These are phyloP conservation scores for Pomacea canaliculata DNA, from an alignment of 2,888 invertebrate genomes.

Conservation along the genomic window DNA sequence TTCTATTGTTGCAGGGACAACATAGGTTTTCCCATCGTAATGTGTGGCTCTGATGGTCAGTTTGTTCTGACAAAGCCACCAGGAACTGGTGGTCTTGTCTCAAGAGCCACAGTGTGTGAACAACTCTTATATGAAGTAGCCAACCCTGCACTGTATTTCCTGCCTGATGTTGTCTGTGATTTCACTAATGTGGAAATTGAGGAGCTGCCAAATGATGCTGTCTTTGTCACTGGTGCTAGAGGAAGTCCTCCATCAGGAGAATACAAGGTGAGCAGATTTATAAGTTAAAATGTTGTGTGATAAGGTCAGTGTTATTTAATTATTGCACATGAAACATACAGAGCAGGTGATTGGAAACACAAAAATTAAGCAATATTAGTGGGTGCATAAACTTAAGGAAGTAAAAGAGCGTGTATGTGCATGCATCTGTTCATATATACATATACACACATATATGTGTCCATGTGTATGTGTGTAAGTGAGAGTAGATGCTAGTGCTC, in stretches of 20 bases:
- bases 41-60: constrained; percentile 68
- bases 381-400: no score
- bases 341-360: no score
- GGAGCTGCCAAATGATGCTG: constrained; percentile 54
- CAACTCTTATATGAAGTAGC: constrained; percentile 73
- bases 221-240: constrained; percentile 70
- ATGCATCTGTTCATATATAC: no score
- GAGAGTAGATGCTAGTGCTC: no score
- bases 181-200: constrained; percentile 69
- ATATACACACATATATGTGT: no score
- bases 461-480: no score
- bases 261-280: constrained; percentile 67
- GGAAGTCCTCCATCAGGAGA: constrained; percentile 69
- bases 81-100: constrained; percentile 71
- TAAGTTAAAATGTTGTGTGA: no score
- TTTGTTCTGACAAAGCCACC: constrained; percentile 71
- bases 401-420: no score
- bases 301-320: no score
- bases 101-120: constrained; percentile 70
- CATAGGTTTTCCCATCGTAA: constrained; percentile 72
- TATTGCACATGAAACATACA: no score
- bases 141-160: constrained; percentile 70
- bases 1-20: constrained; percentile 59
- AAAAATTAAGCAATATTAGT: no score
- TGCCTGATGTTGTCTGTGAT: constrained; percentile 73